A percentile compares a stretch with the other conserved stretches of the same genome.
Conservation (phyloP, 1,140 invertebrate species). For the Forficula auricularia region DNA sequence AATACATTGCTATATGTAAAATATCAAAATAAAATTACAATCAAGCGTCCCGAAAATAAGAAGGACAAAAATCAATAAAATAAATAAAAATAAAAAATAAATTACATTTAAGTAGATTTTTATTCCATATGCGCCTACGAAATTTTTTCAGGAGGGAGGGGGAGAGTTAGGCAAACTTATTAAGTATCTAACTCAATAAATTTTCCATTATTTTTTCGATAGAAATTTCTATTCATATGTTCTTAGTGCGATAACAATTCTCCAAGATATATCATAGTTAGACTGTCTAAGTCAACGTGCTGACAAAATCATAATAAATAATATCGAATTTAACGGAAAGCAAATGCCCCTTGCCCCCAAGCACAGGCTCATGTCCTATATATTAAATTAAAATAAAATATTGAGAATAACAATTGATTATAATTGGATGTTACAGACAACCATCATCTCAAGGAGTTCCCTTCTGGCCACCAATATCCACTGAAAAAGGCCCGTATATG, state of each 20-base stretch:
- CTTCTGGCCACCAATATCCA: neutral
- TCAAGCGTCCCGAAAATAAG: no score
- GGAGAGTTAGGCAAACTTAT: neutral
- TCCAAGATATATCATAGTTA: no score
- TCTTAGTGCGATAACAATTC: neutral
- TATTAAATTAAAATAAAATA: neutral
- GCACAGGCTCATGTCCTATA: neutral
- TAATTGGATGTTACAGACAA: neutral
- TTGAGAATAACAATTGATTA: neutral
- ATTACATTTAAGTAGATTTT: no score
- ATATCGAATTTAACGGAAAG: neutral
- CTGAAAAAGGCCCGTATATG: constrained; percentile 3
- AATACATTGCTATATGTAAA: no score
- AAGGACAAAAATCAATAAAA: no score
- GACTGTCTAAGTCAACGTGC: neutral
- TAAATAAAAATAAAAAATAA: no score
- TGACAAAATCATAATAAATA: neutral
- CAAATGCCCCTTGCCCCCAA: neutral
- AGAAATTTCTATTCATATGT: neutral
- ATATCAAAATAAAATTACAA: no score
- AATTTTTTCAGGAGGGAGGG: neutral
- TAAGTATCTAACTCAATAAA: neutral
- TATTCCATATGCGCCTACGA: no score
- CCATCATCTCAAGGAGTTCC: neutral
- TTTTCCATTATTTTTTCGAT: neutral